Evolutionary conservation across 2,797 vertebrate species (phyloP), one percentile per base, ranked within the genome.

Genomic region (Myiothlypis coronata): DNA sequence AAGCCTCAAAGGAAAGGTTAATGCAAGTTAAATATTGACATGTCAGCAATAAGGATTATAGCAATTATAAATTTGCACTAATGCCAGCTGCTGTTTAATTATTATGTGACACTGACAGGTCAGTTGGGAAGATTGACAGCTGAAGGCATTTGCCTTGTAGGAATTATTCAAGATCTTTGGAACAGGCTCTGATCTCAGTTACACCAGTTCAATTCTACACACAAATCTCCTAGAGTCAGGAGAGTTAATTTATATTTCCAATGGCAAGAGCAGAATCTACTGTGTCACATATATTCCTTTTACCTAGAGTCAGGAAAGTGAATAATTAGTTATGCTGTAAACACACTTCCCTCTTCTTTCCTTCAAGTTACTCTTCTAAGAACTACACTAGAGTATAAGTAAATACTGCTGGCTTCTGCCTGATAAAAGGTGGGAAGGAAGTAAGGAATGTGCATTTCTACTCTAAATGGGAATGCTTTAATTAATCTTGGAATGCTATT

Each of bases 11-110:
- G 96, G 96, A 98, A 98, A 98, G 98, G 97, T 98, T 98, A 98
- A 98, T 97, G 95, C 83, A 97, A 98, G 98, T 98, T 98, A 98
- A 98, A 98, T 98, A 98, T 98, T 98, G 97, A 97, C 97, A 97
- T 97, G 98, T 98, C 97, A 98, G 97, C 96, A 97, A 96, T 98
- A 97, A 97, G 95, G 97, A 97, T 97, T 95, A 97, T 52, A 92
- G 95, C 97, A 98, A 98, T 98, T 98, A 98, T 96, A 98, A 97
- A 97, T 97, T 96, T 96, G 93, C 70, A 89, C 93, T 94, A 94
- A 91, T 88, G 89, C 92, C 43, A 88, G 89, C 88, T 96, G 94
- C 89, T 94, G 91, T 96, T 96, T 97, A 97, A 97, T 97, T 97
- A 96, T 95, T 92, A 77, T 93, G 77, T 96, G 97, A 96, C 92